Evolutionary conservation across 2,113 vertebrate species (phyloP), one percentile per base, ranked within the genome.

Genomic region (Pogonocichla stellata): DNA sequence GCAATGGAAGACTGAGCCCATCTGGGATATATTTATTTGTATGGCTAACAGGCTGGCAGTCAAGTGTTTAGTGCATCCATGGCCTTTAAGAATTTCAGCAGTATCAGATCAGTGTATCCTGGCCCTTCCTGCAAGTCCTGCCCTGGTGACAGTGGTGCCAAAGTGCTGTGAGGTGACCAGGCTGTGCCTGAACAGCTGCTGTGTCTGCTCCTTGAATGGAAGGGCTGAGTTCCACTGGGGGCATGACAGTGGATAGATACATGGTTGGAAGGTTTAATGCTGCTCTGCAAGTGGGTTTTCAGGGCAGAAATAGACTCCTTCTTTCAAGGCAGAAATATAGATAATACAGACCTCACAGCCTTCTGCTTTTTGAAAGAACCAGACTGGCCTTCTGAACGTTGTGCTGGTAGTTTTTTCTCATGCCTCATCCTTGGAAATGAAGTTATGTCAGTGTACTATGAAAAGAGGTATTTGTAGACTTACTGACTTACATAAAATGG

Each of bases 211-310:
- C 43, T 23, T 23, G 45, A 79, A 50, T 13, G 15, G 28, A 43
- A 48, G 36, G n/a, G 8, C 22, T 0, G 0, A 9, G 28, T 75
- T 70, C 36, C 45, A 14, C 40, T 9, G 13, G 20, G 61, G 42
- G 36, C 36, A 14, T n/a, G 38, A 19, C 28, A 54, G 19, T 8
- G 4, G 20, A 9, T 9, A 51, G 12, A 11, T 5, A n/a, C 26
- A 25, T 48, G 48, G 15, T 7, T 14, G 15, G 24, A 40, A 53
- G 10, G 23, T n/a, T 94, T 61, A 77, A 36, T 42, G 58, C 36
- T 23, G 14, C 53, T 81, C 43, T 80, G 36, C 57, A 75, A 81
- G n/a, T 5, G 54, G 36, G 33, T 93, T 86, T 75, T 57, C 53
- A 69, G 8, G 1, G 10, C 36, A 74, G 51, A 91, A 87, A 57